Percentiles rank a stretch among this genome's conserved stretches.
phyloP scores from a whole-genome alignment of 2,888 invertebrate species.

The Dolichopus griseipennis region DNA sequence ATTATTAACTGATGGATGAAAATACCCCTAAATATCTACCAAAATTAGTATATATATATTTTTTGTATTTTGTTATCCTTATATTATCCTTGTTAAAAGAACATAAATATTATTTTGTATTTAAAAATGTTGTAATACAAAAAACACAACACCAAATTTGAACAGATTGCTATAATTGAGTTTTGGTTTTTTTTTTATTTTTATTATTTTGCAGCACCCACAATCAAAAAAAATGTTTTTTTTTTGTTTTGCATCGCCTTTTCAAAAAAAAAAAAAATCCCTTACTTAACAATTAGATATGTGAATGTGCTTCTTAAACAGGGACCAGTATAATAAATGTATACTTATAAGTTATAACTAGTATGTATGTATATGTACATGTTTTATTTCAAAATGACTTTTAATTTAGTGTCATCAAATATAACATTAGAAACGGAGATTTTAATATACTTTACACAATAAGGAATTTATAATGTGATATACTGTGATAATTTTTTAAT shows the following conservation, averaged over 20 bases:
- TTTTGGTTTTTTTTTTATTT: slow-evolving; percentile 26
- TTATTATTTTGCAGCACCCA: not conserved
- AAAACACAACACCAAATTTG: slow-evolving; percentile 31
- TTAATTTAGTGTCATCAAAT: slow-evolving; percentile 2
- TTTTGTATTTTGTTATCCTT: no score
- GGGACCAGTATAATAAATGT: no score
- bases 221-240: not conserved
- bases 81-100: not conserved
- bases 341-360: not conserved
- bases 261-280: no score
- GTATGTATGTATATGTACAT: not conserved
- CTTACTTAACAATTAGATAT: no score
- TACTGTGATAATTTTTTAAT: no score
- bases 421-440: slow-evolving; percentile 4
- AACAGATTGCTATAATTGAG: slow-evolving; percentile 45
- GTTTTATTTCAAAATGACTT: not conserved
- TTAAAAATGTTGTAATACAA: not conserved
- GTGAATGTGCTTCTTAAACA: no score
- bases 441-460: not conserved
- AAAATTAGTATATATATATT: no score
- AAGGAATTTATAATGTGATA: no score
- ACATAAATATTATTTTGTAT: not conserved
- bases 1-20: no score
- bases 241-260: no score
- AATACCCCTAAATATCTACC: no score